Base-by-base conservation (phyloP, 2,797 vertebrate species). In the Anableps anableps region DNA sequence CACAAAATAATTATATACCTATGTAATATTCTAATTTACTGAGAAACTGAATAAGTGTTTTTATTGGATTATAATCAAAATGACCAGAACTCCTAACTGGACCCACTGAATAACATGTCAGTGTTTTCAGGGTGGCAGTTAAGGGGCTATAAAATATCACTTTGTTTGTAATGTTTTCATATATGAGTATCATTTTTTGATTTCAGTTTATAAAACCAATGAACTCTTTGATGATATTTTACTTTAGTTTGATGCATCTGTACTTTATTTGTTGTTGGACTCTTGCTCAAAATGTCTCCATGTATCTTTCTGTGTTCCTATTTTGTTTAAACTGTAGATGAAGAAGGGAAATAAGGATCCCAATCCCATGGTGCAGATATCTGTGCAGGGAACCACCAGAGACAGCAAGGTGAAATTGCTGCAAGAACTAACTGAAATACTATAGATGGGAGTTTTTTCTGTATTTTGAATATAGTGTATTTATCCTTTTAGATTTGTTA, bases 271-370 rank as follows among this genome's bases (percentile, higher is more conserved):
- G 41, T 71, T 71, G 41, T 16, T 45, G 5, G 2, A 13, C 73
- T 48, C 29, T 48, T 75, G 31, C 71, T 34, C 23, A 75, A 78
- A 79, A 34, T 73, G 23, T 45, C 5, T 6, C 29, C 74, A 50
- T 76, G 72, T 68, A 50, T 80, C 31, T 80, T 29, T 19, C 51
- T 53, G 26, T 53, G 7, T 53, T 83, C 14, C 78, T 76, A 55
- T 75, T 76, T 31, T 85, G 11, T 88, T 6, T 80, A 0, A 70
- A 4, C 90, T 92, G 66, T 85, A 99, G 97, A 93, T 97, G 88
- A 99, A 98, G 91, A 98, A 98, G 80, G 95, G 95, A 0, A 96
- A 95, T 78, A 97, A 97, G 89, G 96, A 97, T 55, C 97, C 98
- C 73, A 98, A 95, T 85, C 97, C 98, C 1, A 92, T 98, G 94